These are phyloP conservation scores for Enchytraeus crypticus DNA, from an alignment of 2,888 invertebrate genomes.

Conservation along the genomic window DNA sequence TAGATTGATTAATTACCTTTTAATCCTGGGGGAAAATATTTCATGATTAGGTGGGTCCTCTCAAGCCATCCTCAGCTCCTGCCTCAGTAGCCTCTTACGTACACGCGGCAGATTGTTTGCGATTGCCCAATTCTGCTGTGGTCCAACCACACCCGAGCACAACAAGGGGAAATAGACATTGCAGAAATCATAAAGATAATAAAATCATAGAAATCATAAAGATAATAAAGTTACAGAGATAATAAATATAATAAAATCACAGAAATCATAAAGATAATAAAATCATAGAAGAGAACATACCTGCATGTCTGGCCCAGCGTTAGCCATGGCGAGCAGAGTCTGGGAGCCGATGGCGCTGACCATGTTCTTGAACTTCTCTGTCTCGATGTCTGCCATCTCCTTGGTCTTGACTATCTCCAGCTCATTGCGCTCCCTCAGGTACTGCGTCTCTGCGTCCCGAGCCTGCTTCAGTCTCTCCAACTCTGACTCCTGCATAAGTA, in stretches of 20 bases:
- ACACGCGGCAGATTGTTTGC: too few species aligned
- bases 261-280: neutral
- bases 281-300: conserved; percentile 25
- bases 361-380: conserved; percentile 47
- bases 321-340: conserved; percentile 48
- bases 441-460: conserved; percentile 50
- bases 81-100: too few species aligned
- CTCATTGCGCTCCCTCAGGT: conserved; percentile 47
- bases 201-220: too few species aligned
- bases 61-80: too few species aligned
- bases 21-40: too few species aligned
- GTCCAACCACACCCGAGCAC: too few species aligned
- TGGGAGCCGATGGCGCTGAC: conserved; percentile 49
- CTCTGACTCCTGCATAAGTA: conserved; percentile 45
- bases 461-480: conserved; percentile 48
- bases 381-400: conserved; percentile 48
- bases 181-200: too few species aligned
- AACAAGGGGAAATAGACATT: too few species aligned
- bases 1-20: too few species aligned
- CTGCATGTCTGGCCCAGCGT: conserved; percentile 51
- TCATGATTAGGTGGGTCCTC: too few species aligned
- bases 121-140: too few species aligned
- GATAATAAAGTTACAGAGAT: neutral
- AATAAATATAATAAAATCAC: neutral
- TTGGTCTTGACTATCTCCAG: conserved; percentile 46